Evolutionary conservation across 2,888 invertebrate species (phyloP), one percentile per base, ranked within the genome.

Genomic region (Drosophila ustulata): DNA sequence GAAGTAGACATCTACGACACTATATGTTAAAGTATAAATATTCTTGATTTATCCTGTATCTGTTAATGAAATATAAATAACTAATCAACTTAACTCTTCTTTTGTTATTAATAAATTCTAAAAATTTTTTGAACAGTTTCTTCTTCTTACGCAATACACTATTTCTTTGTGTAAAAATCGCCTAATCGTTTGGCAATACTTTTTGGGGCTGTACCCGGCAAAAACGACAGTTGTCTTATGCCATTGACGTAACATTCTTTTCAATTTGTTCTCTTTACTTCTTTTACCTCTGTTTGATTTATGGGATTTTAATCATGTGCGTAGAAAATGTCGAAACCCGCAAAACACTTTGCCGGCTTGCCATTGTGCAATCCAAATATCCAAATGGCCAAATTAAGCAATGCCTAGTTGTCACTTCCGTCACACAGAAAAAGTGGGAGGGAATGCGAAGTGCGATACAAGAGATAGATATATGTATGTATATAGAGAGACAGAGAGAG

Each of bases 331-430:
- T 78, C 28, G 34, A 68, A 34, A 13, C 37, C 49, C 23, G 50
- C 64, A 78, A 63, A 72, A 50, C 46, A 53, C 53, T 77, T 77
- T 77, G 37, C 11, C 37, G 4, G 11, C 37, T 37, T 37, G 39
- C 7, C 66, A 69, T 66, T 70, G 74, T 70, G 46, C 49, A 13
- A 9, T 25, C 8, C 25, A 46, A 56, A 50, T 51, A 23, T 50
- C 30, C 50, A 46, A 66, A 63, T 69, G 56, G 9, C 50, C 45
- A 73, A 78, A 77, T 72, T 70, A 57, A 78, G 62, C 75, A 37
- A 65, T 75, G 75, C 64, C 64, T 71, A 56, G 70, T 70, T 74
- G 57, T 70, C 78, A 78, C 66, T 76, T 74, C 75, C 75, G 66
- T 34, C 46, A 41, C 45, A 51, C 34, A 46, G 25, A 58, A 25